These are phyloP conservation scores for Rhynchomys soricoides DNA, from an alignment of 2,113 vertebrate species.

Conservation along the genomic window DNA sequence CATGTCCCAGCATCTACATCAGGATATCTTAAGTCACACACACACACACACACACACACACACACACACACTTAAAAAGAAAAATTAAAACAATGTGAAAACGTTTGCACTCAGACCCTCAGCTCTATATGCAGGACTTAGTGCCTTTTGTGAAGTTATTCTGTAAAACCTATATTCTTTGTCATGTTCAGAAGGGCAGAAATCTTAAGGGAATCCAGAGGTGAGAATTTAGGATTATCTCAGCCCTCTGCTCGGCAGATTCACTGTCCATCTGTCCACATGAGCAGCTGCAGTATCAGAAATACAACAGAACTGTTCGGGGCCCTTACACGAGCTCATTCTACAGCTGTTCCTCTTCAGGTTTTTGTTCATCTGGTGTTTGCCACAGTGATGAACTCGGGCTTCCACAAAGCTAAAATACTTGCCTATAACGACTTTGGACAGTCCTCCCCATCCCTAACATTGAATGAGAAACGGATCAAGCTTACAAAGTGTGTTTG, in stretches of 20 bases:
- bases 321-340: background rate
- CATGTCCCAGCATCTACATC: background rate
- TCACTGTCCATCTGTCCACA: background rate
- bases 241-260: background rate
- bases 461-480: background rate
- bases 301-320: background rate
- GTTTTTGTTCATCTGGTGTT: background rate
- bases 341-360: background rate
- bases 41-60: background rate
- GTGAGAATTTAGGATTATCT: background rate
- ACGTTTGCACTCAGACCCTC: background rate
- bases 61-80: background rate
- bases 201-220: background rate
- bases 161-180: background rate
- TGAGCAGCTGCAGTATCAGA: background rate
- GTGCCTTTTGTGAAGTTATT: background rate
- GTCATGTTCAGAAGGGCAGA: background rate
- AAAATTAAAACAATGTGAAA: background rate
- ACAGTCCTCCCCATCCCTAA: background rate
- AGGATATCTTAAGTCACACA: background rate
- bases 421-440: background rate
- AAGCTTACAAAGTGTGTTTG: background rate
- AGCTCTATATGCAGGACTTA: background rate
- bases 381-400: background rate
- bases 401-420: slow-evolving; percentile 1